These are phyloP conservation scores for Galbula dea DNA, from an alignment of 2,113 vertebrate genomes.

Conservation along the genomic window DNA sequence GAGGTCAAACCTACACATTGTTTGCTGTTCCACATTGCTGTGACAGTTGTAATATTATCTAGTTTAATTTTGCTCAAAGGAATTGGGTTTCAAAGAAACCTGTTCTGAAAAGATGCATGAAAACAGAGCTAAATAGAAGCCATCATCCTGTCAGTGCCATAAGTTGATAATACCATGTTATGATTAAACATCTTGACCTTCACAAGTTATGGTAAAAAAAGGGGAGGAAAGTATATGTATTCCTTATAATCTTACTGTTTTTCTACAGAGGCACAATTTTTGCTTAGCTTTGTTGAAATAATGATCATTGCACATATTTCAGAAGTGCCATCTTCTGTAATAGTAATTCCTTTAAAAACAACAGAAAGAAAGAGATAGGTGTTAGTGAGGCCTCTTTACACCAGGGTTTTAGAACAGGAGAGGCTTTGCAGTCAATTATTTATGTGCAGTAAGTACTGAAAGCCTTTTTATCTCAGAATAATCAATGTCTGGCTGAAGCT, in stretches of 20 bases:
- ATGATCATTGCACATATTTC: not conserved
- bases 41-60: not conserved
- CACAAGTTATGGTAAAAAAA: not conserved
- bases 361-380: not conserved
- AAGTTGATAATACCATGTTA: not conserved
- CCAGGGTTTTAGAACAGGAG: not conserved
- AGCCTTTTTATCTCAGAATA: conserved; percentile 45
- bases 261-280: not conserved
- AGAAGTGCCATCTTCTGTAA: not conserved
- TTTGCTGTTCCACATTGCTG: not conserved
- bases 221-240: not conserved
- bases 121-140: not conserved
- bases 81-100: conserved; percentile 23
- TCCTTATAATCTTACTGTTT: not conserved
- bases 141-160: not conserved
- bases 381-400: not conserved
- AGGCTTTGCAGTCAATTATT: conserved; percentile 54
- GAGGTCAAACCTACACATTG: not conserved
- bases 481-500: conserved; percentile 54
- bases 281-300: not conserved
- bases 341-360: not conserved
- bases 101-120: conserved; percentile 9
- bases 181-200: conserved; percentile 14
- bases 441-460: conserved; percentile 39
- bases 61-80: conserved; percentile 5